Conservation (phyloP, 2,888 invertebrate genomes). For the Drosophila hamatofila region DNA sequence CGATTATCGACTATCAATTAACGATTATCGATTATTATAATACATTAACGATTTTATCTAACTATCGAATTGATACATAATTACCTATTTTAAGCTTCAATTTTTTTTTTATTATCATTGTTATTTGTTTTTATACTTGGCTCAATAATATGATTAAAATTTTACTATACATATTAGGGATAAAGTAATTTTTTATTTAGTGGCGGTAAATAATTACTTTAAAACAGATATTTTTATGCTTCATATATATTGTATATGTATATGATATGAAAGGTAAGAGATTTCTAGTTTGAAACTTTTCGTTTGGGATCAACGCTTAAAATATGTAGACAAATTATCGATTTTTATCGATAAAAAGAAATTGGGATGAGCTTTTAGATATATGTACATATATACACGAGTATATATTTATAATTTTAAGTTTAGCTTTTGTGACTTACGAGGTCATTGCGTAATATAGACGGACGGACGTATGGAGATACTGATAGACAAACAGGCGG, state of each 20-base stretch:
- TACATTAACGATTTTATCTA: constrained; percentile 41
- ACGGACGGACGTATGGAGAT: no score
- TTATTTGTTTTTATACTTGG: constrained; percentile 77
- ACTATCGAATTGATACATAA: constrained; percentile 44
- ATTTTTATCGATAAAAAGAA: no score
- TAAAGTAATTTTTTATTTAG: not conserved
- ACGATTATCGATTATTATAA: constrained; percentile 30
- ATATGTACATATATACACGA: no score
- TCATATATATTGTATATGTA: not conserved
- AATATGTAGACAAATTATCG: no score
- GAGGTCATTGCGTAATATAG: no score
- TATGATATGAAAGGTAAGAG: no score
- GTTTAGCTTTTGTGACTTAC: no score
- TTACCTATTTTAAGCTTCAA: constrained; percentile 55
- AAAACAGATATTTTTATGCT: not conserved
- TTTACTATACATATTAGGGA: constrained; percentile 42
- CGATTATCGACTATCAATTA: constrained; percentile 17
- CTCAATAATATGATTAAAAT: constrained; percentile 66
- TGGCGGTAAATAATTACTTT: not conserved
- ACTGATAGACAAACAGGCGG: no score
- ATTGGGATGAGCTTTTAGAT: no score
- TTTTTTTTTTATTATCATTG: constrained; percentile 67
- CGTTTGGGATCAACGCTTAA: no score
- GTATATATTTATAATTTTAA: no score
- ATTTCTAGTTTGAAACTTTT: not conserved